phyloP scores from a whole-genome alignment of 1,140 invertebrate genomes.

The Eufriesea mexicana region DNA sequence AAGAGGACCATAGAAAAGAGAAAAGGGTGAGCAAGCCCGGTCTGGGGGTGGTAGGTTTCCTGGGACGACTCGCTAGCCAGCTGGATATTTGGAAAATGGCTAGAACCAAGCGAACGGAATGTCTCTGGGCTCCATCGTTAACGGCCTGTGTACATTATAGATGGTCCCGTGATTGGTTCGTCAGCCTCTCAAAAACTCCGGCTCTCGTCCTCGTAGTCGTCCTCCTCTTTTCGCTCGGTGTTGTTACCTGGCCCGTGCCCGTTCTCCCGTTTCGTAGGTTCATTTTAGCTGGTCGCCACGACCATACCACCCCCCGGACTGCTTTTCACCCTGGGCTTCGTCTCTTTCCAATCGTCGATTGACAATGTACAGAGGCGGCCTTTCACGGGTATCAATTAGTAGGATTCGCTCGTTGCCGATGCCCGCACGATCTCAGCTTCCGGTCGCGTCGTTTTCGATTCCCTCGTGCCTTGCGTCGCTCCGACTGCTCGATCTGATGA shows the following conservation, averaged over 20 bases:
- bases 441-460: constrained; percentile 5
- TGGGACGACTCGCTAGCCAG: constrained; percentile 62
- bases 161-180: constrained; percentile 78
- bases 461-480: constrained; percentile 2
- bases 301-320: not conserved
- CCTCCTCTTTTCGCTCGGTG: constrained; percentile 40
- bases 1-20: constrained; percentile 60
- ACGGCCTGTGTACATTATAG: constrained; percentile 80
- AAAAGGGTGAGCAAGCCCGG: constrained; percentile 46
- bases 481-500: constrained; percentile 1
- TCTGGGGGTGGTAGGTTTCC: constrained; percentile 49
- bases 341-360: constrained; percentile 40
- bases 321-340: constrained; percentile 24
- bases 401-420: constrained; percentile 38
- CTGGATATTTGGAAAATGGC: constrained; percentile 70
- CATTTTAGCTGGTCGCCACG: constrained; percentile 54
- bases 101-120: constrained; percentile 64
- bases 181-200: constrained; percentile 77
- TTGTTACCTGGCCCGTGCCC: constrained; percentile 40
- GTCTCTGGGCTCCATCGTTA: constrained; percentile 73
- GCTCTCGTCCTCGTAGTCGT: constrained; percentile 39
- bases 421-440: constrained; percentile 39
- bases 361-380: constrained; percentile 66
- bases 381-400: constrained; percentile 70
- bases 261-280: constrained; percentile 64